Evolutionary conservation across 2,888 invertebrate species (phyloP).

Genomic region (Thecophora atra): DNA sequence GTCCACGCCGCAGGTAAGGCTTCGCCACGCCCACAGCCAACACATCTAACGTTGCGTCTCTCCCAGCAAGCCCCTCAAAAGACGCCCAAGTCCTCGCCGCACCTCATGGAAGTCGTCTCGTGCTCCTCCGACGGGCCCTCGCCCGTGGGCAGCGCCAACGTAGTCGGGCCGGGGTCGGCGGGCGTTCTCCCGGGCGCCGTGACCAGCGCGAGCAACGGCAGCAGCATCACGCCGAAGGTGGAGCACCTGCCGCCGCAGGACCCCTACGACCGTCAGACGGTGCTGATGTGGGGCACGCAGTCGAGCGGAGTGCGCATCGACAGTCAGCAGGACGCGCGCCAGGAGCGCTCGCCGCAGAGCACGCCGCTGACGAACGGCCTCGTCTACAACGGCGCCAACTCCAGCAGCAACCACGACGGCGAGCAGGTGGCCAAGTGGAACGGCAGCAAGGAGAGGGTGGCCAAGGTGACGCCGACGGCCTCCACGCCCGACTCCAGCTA

Average conservation of each 20-base stretch:
- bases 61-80: conserved; percentile 61
- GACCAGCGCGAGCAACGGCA: conserved; percentile 37
- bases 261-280: conserved; percentile 79
- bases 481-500: conserved; percentile 53
- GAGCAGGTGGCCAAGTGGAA: conserved; percentile 56
- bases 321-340: conserved; percentile 49
- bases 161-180: conserved; percentile 27
- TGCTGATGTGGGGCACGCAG: conserved; percentile 89
- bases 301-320: conserved; percentile 63
- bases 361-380: conserved; percentile 65
- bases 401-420: conserved; percentile 52
- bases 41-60: background rate
- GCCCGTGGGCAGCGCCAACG: conserved; percentile 53
- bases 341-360: conserved; percentile 61
- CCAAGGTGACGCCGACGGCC: conserved; percentile 35
- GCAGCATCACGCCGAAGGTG: conserved; percentile 61
- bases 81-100: conserved; percentile 66
- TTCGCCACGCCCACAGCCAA: too few relatives aligned
- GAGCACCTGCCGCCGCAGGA: conserved; percentile 59
- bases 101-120: conserved; percentile 66
- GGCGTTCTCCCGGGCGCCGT: conserved; percentile 33
- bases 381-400: conserved; percentile 49
- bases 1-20: conserved; percentile 64
- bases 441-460: conserved; percentile 46
- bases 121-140: conserved; percentile 66